Evolutionary conservation across 1,140 invertebrate species (phyloP).

Genomic region (Brachystomella parvula): DNA sequence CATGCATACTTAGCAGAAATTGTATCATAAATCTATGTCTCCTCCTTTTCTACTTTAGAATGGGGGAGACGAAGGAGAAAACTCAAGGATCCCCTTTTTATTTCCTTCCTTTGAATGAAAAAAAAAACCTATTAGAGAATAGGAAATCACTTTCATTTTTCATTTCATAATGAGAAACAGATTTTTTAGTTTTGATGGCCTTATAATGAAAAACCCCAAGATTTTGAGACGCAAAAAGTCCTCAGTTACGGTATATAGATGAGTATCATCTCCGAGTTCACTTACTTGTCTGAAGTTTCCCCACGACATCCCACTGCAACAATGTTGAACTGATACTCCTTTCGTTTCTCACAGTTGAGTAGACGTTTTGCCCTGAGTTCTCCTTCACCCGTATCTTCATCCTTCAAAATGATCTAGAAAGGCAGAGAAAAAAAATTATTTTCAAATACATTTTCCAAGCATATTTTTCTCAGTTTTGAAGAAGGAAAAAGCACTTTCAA

Average conservation of each 20-base stretch:
- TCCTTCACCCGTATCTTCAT: slow-evolving; percentile 50
- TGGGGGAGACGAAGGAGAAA: no score
- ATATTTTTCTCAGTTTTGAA: no score
- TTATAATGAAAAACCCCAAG: not conserved
- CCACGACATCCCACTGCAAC: slow-evolving; percentile 82
- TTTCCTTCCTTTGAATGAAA: no score
- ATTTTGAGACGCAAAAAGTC: not conserved
- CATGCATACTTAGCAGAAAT: no score
- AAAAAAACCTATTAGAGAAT: not conserved
- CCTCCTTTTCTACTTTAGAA: no score
- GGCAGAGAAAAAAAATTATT: no score
- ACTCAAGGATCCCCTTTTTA: no score
- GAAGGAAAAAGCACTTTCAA: no score
- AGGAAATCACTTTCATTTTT: not conserved
- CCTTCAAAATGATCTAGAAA: slow-evolving; percentile 50
- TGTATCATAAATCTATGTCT: no score
- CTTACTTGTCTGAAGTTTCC: slow-evolving; percentile 72
- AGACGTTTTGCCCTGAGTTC: slow-evolving; percentile 65
- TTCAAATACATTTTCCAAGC: no score
- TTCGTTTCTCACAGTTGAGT: slow-evolving; percentile 86
- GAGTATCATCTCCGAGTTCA: no score
- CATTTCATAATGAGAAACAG: not conserved
- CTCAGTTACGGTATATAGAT: no score
- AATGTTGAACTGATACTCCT: slow-evolving; percentile 92
- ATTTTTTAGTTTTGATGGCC: not conserved